phyloP scores from a whole-genome alignment of 1,140 invertebrate species.

The Drosophila nikananu region DNA sequence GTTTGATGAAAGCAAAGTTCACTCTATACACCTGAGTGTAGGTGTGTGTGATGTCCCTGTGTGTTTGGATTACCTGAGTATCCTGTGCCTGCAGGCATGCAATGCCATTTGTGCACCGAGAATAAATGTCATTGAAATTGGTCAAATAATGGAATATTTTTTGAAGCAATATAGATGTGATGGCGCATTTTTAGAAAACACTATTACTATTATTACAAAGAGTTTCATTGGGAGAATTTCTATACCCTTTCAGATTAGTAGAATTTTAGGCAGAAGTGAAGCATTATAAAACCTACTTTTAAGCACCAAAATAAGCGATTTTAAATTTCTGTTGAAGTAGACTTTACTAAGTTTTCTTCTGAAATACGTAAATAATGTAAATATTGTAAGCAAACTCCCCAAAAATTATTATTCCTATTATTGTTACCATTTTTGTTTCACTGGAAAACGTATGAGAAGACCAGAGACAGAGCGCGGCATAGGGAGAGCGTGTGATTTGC shows the following conservation, averaged over 20 bases:
- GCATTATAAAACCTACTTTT: too few relatives aligned
- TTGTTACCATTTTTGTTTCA: neutral
- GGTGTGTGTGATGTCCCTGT: conserved; percentile 16
- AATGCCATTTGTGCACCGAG: conserved; percentile 19
- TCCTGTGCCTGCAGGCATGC: conserved; percentile 69
- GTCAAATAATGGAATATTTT: neutral
- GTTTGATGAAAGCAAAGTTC: conserved; percentile 79
- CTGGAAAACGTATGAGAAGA: neutral
- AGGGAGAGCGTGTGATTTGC: conserved; percentile 47
- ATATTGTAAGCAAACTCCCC: too few relatives aligned
- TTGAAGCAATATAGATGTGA: neutral
- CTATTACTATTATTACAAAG: too few relatives aligned
- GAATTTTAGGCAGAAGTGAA: too few relatives aligned
- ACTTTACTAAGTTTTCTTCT: too few relatives aligned
- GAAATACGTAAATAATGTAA: too few relatives aligned
- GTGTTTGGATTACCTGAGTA: conserved; percentile 25
- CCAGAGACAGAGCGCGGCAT: neutral
- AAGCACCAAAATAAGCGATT: too few relatives aligned
- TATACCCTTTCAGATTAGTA: too few relatives aligned
- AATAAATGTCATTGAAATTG: neutral
- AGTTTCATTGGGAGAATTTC: neutral
- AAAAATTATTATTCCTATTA: neutral
- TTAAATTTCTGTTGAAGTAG: too few relatives aligned
- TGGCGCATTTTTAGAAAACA: neutral
- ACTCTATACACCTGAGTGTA: conserved; percentile 16